A percentile compares a stretch with the other conserved stretches of the same genome.
These are phyloP conservation scores for Anagyrus pseudococci DNA, from an alignment of 2,888 invertebrate genomes.

Conservation along the genomic window DNA sequence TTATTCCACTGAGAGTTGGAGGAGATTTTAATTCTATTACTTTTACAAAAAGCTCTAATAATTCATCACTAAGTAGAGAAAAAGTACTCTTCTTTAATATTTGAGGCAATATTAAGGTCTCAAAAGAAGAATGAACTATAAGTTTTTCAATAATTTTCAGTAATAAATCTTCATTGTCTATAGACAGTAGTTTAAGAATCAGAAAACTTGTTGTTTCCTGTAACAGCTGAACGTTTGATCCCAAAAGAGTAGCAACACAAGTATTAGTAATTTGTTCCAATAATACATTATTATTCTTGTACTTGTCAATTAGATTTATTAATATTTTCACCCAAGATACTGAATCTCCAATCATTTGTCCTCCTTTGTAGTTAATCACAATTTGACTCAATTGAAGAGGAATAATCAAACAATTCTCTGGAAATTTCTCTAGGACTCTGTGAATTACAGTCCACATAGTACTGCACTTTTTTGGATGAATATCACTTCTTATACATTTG, in stretches of 20 bases:
- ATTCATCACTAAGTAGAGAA: conserved; percentile 64
- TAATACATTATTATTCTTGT: conserved; percentile 40
- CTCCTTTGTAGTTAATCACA: conserved; percentile 70
- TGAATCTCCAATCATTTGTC: conserved; percentile 70
- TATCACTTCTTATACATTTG: conserved; percentile 68
- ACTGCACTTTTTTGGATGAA: conserved; percentile 70
- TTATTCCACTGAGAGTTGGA: conserved; percentile 68
- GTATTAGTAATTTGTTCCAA: conserved; percentile 46
- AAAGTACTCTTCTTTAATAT: conserved; percentile 69
- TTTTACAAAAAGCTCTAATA: conserved; percentile 70
- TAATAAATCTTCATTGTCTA: conserved; percentile 67
- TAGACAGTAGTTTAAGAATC: conserved; percentile 69
- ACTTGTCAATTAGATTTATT: conserved; percentile 45
- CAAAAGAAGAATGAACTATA: conserved; percentile 73
- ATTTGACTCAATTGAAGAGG: conserved; percentile 62
- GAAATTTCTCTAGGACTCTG: conserved; percentile 54
- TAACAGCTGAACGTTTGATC: conserved; percentile 70
- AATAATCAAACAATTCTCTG: conserved; percentile 60
- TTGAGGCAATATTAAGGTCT: conserved; percentile 74
- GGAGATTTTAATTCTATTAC: conserved; percentile 74
- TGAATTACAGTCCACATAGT: conserved; percentile 72
- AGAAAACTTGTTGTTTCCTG: conserved; percentile 79
- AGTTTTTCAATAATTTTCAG: conserved; percentile 73
- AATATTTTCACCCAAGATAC: conserved; percentile 68
- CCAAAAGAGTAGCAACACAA: conserved; percentile 52